phyloP scores from a whole-genome alignment of 2,888 invertebrate genomes.

The Polymixis flavicincta region DNA sequence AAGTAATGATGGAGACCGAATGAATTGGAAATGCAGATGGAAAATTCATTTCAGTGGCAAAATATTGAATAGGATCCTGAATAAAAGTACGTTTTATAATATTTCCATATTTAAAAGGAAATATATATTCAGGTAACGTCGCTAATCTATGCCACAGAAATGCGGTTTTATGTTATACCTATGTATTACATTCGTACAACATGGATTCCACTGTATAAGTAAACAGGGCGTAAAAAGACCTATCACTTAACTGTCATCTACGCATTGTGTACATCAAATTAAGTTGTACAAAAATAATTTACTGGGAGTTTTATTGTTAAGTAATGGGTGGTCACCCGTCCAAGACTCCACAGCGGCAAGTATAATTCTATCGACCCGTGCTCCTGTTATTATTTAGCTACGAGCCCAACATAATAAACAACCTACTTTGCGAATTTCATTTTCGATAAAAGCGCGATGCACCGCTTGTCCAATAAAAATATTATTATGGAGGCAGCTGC shows the following conservation, averaged over 20 bases:
- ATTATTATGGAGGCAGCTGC: conserved; percentile 26
- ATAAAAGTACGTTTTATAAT: conserved; percentile 37
- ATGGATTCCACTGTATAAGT: too few relatives aligned
- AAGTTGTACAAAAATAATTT: too few relatives aligned
- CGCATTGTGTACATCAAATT: too few relatives aligned
- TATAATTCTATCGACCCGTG: too few relatives aligned
- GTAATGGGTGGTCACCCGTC: too few relatives aligned
- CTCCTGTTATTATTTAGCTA: too few relatives aligned
- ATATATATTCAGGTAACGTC: conserved; percentile 18
- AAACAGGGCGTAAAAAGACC: too few relatives aligned
- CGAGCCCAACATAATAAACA: not conserved
- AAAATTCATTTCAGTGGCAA: conserved; percentile 44
- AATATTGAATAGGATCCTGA: conserved; percentile 39
- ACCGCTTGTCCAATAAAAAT: conserved; percentile 46
- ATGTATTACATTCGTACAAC: too few relatives aligned
- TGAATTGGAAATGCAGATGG: conserved; percentile 56
- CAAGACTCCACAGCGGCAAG: too few relatives aligned
- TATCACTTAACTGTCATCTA: too few relatives aligned
- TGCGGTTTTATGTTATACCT: not conserved
- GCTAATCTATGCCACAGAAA: not conserved
- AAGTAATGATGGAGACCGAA: conserved; percentile 43
- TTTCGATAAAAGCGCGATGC: conserved; percentile 45
- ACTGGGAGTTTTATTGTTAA: too few relatives aligned
- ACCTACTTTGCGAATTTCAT: conserved; percentile 34
- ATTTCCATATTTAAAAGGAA: conserved; percentile 43